Conservation (phyloP, 2,888 invertebrate species). For the Cheiracanthium punctorium region DNA sequence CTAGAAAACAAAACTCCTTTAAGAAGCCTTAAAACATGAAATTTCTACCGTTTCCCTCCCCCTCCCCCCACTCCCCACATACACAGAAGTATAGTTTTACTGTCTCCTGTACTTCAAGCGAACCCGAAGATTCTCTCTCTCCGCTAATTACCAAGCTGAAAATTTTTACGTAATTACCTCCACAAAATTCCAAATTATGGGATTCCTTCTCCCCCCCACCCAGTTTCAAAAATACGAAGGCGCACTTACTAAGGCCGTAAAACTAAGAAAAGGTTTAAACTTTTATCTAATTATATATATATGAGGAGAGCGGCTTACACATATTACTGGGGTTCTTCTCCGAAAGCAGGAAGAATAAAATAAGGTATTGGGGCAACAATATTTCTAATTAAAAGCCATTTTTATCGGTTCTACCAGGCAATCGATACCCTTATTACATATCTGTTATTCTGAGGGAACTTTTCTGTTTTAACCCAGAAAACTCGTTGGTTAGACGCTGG, state of each 20-base stretch:
- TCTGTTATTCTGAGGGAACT: no score
- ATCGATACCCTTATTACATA: background rate
- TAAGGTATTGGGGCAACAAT: background rate
- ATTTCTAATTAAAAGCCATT: background rate
- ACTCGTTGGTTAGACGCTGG: no score
- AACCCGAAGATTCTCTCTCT: background rate
- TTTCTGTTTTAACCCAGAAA: no score
- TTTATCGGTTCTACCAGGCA: background rate
- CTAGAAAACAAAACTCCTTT: no score
- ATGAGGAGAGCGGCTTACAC: background rate
- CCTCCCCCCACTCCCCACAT: no score
- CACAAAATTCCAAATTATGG: slow-evolving; percentile 1
- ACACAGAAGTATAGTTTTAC: no score
- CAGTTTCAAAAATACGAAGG: background rate
- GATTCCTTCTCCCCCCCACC: no score
- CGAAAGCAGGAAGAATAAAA: no score
- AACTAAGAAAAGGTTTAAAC: slow-evolving; percentile 1
- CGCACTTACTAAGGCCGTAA: background rate
- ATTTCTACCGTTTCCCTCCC: no score
- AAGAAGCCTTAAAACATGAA: no score
- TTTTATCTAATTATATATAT: slow-evolving; percentile 6
- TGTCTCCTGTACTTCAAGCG: background rate
- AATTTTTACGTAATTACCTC: background rate
- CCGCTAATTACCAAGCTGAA: background rate
- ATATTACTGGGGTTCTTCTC: no score